Conservation (phyloP, 2,113 vertebrate species). For the Lepisosteus osseus region DNA sequence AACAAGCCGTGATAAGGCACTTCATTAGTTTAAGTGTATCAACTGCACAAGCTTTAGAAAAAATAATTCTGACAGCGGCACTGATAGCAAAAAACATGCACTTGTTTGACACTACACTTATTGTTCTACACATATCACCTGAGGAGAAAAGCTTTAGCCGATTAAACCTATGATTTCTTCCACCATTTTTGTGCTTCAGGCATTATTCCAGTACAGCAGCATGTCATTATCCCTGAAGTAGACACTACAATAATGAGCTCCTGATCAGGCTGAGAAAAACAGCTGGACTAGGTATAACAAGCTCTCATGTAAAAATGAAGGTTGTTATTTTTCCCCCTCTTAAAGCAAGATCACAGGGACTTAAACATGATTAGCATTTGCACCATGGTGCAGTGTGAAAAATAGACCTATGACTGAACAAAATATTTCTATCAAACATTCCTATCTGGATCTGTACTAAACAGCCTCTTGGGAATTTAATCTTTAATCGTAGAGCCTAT, state of each 20-base stretch:
- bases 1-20: background rate
- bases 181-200: background rate
- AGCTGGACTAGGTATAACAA: background rate
- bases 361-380: background rate
- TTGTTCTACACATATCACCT: background rate
- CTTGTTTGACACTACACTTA: background rate
- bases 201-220: background rate
- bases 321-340: background rate
- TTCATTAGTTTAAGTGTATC: slow-evolving; percentile 6
- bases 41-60: too few relatives aligned
- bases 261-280: slow-evolving; percentile 1
- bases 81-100: background rate
- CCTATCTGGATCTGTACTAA: too few relatives aligned
- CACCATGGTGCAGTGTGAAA: too few relatives aligned
- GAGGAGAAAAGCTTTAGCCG: background rate
- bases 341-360: slow-evolving; percentile 1
- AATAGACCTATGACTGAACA: too few relatives aligned
- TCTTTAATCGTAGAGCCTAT: too few relatives aligned
- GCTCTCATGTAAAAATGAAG: slow-evolving; percentile 7
- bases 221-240: slow-evolving; percentile 9
- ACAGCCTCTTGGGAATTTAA: too few relatives aligned
- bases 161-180: background rate
- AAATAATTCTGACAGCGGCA: background rate
- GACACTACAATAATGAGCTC: background rate
- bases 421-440: too few relatives aligned